Evolutionary conservation across 2,888 invertebrate genomes (phyloP), one percentile per base, ranked within the genome.

Genomic region (Oxytorus armatus): DNA sequence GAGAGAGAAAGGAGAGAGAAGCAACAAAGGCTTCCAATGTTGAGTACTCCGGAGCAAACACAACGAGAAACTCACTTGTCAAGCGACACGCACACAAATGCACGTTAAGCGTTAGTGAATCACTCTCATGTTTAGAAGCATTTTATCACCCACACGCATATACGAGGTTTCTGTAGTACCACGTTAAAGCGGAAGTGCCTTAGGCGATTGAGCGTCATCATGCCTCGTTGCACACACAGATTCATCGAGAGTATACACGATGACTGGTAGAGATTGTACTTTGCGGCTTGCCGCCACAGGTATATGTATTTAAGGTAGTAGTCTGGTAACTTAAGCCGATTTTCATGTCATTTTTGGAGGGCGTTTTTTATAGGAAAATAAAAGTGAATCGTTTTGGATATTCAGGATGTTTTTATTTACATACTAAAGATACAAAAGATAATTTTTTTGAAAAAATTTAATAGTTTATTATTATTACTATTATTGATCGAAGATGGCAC

Each of bases 141-240:
- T 44, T 61, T 42, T 23, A 25, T 21, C 44, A 44, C 44, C 3
- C 14, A 44, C 44, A 14, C 39, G 7, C 8, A 44, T 16, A 14
- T 10, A 39, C 39, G 39, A 7, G 39, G 5, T 36, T 36, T 36
- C 36, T 36, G 36, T 3, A 2, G 63, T 63, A 29, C 47, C n/a
- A 25, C 18, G 29, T 18, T 11, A 61, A 70, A 69, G 61, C 76
- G 76, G 76, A 77, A 77, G 76, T 70, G 42, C 68, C 44, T 77
- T 77, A 69, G 42, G 63, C 76, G 69, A 69, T 77, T 36, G 76
- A 63, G 63, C 76, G 76, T 77, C 76, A 77, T 77, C 69, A 55
- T 16, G 69, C 53, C 59, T 76, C 63, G 70, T 51, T 76, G 69
- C 53, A 36, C 63, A 47, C 36, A 70, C 63, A 44, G 55, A 42